phyloP scores from a whole-genome alignment of 2,888 invertebrate species.

The Biston stratarius region DNA sequence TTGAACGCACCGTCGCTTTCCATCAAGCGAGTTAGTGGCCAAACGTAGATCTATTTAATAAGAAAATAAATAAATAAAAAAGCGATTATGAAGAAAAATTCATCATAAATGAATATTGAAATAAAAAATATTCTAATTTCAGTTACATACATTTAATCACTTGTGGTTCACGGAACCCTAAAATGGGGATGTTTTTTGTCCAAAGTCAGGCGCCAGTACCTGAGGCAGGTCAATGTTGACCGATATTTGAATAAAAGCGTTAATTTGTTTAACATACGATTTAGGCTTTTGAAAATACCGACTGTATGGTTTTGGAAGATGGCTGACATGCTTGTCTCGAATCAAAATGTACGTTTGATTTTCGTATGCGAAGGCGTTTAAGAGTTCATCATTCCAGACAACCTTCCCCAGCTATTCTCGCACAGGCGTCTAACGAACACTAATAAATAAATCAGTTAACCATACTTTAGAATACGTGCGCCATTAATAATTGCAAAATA shows the following conservation, averaged over 20 bases:
- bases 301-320: slow-evolving; percentile 36
- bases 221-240: slow-evolving; percentile 48
- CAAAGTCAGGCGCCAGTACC: slow-evolving; percentile 31
- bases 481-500: neutral
- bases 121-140: neutral
- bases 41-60: too few relatives aligned
- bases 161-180: slow-evolving; percentile 13
- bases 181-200: slow-evolving; percentile 40
- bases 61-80: too few relatives aligned
- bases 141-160: neutral
- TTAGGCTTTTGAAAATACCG: slow-evolving; percentile 39
- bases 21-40: too few relatives aligned
- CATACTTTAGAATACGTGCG: neutral
- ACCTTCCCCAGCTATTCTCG: too few relatives aligned
- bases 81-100: too few relatives aligned
- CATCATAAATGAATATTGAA: neutral
- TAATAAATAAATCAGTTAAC: too few relatives aligned
- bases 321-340: neutral
- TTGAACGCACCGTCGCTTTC: too few relatives aligned
- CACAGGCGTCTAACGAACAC: too few relatives aligned
- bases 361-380: too few relatives aligned
- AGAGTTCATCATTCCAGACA: too few relatives aligned
- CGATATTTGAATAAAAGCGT: slow-evolving; percentile 47
- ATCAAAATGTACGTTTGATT: too few relatives aligned
- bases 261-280: slow-evolving; percentile 56